phyloP scores from a whole-genome alignment of 2,797 vertebrate species.

The Poeciliopsis gracilis region DNA sequence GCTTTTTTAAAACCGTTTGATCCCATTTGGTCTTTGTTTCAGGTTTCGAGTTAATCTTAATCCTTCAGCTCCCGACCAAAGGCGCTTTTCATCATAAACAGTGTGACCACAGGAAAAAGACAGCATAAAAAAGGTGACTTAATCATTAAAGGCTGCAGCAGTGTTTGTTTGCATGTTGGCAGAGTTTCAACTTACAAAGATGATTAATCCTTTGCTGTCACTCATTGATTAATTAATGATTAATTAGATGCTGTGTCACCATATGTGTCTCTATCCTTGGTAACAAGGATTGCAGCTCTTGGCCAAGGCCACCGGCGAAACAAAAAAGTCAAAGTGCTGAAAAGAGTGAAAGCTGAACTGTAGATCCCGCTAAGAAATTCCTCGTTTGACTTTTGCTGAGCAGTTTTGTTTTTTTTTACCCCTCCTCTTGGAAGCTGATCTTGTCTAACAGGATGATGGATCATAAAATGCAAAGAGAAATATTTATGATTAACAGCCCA shows the following conservation, averaged over 20 bases:
- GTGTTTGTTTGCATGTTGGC: conserved; percentile 43
- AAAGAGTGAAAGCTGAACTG: not conserved
- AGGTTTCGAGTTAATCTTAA: conserved; percentile 8
- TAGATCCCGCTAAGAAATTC: not conserved
- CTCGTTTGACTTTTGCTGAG: not conserved
- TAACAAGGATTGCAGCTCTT: conserved; percentile 31
- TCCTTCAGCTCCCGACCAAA: not conserved
- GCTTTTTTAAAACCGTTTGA: conserved; percentile 4
- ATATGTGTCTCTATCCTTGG: conserved; percentile 61
- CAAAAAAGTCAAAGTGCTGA: not conserved
- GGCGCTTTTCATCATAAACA: conserved; percentile 3
- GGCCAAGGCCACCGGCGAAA: conserved; percentile 11
- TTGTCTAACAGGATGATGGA: not conserved
- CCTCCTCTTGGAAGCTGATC: not conserved
- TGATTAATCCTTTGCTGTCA: conserved; percentile 76
- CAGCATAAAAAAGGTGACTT: not conserved
- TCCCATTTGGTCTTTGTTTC: conserved; percentile 14
- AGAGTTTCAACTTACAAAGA: conserved; percentile 51
- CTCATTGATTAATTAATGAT: conserved; percentile 79
- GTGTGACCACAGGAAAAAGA: not conserved
- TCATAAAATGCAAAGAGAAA: not conserved
- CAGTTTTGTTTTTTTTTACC: not conserved
- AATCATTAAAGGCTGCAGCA: not conserved
- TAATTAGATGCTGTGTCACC: conserved; percentile 71
- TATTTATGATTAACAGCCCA: not conserved